A percentile compares a stretch with the other conserved stretches of the same genome.
phyloP scores from a whole-genome alignment of 2,797 vertebrate species.

The Microctenopoma lineatum region DNA sequence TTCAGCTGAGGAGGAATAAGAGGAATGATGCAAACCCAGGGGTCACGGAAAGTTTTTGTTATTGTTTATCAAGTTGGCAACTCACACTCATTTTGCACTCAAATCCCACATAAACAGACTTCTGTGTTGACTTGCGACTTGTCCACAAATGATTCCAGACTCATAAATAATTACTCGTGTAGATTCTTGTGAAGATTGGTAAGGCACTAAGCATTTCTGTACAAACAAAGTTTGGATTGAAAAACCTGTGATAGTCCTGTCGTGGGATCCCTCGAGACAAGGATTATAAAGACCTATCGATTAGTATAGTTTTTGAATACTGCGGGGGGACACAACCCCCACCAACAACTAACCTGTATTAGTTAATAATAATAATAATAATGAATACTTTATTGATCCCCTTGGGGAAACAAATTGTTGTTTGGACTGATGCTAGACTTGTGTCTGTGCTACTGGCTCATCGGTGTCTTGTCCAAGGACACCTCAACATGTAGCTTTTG shows the following conservation, averaged over 20 bases:
- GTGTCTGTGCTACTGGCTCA: no score
- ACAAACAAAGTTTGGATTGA: background rate
- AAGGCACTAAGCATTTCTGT: background rate
- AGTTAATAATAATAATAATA: background rate
- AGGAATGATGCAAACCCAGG: background rate
- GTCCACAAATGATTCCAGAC: background rate
- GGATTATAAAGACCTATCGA: no score
- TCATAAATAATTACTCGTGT: background rate
- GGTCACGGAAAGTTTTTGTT: background rate
- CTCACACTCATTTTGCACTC: background rate
- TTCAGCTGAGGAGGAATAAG: background rate
- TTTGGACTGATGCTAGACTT: no score
- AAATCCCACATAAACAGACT: background rate
- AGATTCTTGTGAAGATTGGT: background rate
- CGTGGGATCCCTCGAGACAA: no score
- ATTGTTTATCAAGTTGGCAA: background rate
- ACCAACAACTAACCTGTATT: background rate
- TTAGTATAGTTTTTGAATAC: no score
- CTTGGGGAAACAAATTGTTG: no score
- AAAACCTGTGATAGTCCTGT: no score
- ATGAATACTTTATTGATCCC: no score
- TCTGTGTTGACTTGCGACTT: background rate
- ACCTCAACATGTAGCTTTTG: no score
- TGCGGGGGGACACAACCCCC: background rate
- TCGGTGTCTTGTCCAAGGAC: no score